Base-by-base conservation (phyloP, 2,113 vertebrate genomes). In the Phylloscopus trochilus region DNA sequence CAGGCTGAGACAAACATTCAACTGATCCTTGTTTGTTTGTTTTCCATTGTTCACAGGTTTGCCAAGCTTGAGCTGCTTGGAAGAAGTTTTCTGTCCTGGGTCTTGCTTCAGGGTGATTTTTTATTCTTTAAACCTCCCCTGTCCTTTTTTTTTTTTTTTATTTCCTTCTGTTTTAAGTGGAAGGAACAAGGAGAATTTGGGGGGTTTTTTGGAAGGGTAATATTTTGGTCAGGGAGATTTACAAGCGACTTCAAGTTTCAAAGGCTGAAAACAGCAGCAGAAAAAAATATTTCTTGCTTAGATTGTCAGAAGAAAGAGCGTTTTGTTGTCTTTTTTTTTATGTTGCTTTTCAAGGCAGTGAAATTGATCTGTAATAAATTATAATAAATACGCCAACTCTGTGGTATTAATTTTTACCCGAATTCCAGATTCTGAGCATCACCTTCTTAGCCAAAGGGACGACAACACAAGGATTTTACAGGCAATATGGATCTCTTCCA, bases 21-120 rank as follows among this genome's bases (percentile, higher is more conserved):
- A 3, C 44, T 83, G 73, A 83, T 95, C 59, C n/a, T 73, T 85
- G 59, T 62, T 89, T 76, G 44, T 80, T 79, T 83, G 46, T 63
- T 84, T 87, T 76, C 66, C 67, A 90, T 93, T 90, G 70, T 93
- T 95, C 85, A 53, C 60, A 76, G 49, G 28, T 89, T 91, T 94
- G 88, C 75, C 82, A 95, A 93, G 35, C 19, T 89, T 83, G 82
- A 68, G 85, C 74, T 87, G 27, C 83, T 95, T 90, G 37, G 67
- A 83, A 86, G 49, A 86, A 83, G 15, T 83, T 80, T 90, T 88
- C 63, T 82, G 43, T 93, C 70, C 90, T 90, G 78, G 28, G 24
- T 90, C 70, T 85, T 91, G 67, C 92, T 68, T 83, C 62, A 78
- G 89, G 73, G 35, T 81, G 52, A 35, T 30, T 93, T 77, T 64